These are phyloP conservation scores for Castor canadensis DNA, from an alignment of 2,113 vertebrate genomes.

Conservation along the genomic window DNA sequence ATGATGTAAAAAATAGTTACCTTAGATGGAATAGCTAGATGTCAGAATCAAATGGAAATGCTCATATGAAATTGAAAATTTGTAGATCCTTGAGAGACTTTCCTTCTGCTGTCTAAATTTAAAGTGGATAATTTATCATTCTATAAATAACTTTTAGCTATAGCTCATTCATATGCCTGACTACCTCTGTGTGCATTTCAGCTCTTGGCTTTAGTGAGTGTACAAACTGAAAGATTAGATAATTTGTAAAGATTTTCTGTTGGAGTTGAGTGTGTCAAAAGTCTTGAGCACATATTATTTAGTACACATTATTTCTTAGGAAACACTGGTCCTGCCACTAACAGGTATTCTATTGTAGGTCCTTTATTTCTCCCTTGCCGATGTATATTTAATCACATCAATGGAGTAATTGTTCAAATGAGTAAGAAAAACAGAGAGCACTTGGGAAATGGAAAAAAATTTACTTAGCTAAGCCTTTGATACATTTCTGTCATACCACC, in stretches of 20 bases:
- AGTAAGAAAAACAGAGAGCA: background rate
- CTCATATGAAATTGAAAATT: conserved; percentile 55
- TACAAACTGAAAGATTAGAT: background rate
- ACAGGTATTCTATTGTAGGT: background rate
- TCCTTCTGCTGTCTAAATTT: conserved; percentile 61
- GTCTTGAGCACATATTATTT: background rate
- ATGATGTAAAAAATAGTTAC: conserved; percentile 57
- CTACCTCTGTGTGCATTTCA: conserved; percentile 18
- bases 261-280: conserved; percentile 31
- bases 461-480: background rate
- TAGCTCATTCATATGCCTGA: conserved; percentile 50
- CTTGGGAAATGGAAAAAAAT: background rate
- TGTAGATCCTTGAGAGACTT: conserved; percentile 52
- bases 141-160: conserved; percentile 54
- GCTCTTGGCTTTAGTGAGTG: conserved; percentile 11
- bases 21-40: conserved; percentile 58
- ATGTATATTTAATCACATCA: background rate
- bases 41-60: conserved; percentile 61
- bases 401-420: background rate
- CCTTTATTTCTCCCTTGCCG: background rate
- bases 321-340: background rate
- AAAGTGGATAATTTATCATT: conserved; percentile 61
- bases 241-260: conserved; percentile 47
- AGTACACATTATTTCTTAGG: conserved; percentile 32
- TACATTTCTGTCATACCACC: background rate